These are phyloP conservation scores for Drosophila mayri DNA, from an alignment of 1,140 invertebrate species.

Conservation along the genomic window DNA sequence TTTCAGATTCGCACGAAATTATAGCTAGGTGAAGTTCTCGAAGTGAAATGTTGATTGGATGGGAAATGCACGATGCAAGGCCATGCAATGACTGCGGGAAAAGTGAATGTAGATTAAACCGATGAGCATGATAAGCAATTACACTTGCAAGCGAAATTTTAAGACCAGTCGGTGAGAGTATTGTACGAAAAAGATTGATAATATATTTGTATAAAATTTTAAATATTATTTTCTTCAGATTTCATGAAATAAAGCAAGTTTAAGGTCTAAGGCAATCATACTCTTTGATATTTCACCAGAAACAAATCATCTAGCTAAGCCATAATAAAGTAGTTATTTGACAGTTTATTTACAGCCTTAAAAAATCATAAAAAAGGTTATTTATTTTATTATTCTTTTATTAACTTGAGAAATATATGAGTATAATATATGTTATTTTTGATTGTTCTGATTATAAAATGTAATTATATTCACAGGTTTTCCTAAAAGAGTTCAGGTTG, in stretches of 20 bases:
- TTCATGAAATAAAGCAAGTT: background rate
- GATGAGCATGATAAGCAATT: slow-evolving; percentile 21
- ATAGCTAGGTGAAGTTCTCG: slow-evolving; percentile 31
- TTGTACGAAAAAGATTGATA: background rate
- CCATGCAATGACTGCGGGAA: slow-evolving; percentile 23
- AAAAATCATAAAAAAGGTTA: background rate
- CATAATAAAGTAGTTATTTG: background rate
- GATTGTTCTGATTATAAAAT: background rate
- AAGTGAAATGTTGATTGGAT: slow-evolving; percentile 19
- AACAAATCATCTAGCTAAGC: background rate
- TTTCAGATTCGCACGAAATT: slow-evolving; percentile 45
- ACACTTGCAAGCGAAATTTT: background rate
- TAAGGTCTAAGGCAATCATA: background rate
- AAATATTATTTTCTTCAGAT: too few relatives aligned
- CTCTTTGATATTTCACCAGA: background rate
- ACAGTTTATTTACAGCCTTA: background rate
- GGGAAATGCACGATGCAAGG: slow-evolving; percentile 34
- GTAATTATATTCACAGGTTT: too few relatives aligned
- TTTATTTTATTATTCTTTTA: too few relatives aligned
- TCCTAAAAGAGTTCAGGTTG: background rate
- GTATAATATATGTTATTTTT: too few relatives aligned
- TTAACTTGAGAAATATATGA: too few relatives aligned
- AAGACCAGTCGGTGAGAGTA: background rate
- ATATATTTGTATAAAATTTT: background rate
- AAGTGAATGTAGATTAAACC: slow-evolving; percentile 24